phyloP scores from a whole-genome alignment of 2,888 invertebrate genomes.

The Dusona sp. region DNA sequence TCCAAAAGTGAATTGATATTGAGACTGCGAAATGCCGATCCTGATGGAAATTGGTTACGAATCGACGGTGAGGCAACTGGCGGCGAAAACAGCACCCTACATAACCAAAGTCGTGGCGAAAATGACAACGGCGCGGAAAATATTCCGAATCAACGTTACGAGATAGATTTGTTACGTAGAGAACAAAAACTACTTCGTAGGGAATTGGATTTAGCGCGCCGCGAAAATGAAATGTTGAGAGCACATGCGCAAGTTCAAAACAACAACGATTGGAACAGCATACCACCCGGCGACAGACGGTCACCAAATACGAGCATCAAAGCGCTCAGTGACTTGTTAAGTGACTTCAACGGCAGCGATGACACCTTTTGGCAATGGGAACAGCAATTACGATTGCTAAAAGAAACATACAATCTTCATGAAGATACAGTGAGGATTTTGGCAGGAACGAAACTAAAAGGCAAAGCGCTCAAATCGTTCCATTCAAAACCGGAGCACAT shows the following conservation, averaged over 20 bases:
- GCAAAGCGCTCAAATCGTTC: constrained; percentile 64
- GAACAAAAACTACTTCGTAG: constrained; percentile 35
- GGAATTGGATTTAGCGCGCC: constrained; percentile 7
- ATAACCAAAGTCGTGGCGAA: background rate
- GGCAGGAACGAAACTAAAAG: constrained; percentile 59
- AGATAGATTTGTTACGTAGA: constrained; percentile 21
- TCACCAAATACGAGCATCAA: background rate
- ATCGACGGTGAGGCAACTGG: background rate
- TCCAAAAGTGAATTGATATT: constrained; percentile 40
- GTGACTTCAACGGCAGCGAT: constrained; percentile 13
- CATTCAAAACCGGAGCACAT: constrained; percentile 66
- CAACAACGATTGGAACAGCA: background rate
- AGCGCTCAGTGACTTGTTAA: constrained; percentile 13
- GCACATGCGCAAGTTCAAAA: background rate
- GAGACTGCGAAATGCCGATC: constrained; percentile 25
- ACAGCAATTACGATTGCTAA: constrained; percentile 1
- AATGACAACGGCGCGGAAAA: background rate
- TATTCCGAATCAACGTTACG: background rate
- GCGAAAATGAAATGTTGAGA: background rate
- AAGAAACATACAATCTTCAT: constrained; percentile 32
- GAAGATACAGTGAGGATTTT: constrained; percentile 57
- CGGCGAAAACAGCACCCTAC: background rate
- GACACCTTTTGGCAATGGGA: constrained; percentile 20
- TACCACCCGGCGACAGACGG: background rate
- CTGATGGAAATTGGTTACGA: constrained; percentile 15